Percentiles rank a stretch among this genome's conserved stretches.
phyloP scores from a whole-genome alignment of 2,113 vertebrate species.

The Xiphophorus couchianus region DNA sequence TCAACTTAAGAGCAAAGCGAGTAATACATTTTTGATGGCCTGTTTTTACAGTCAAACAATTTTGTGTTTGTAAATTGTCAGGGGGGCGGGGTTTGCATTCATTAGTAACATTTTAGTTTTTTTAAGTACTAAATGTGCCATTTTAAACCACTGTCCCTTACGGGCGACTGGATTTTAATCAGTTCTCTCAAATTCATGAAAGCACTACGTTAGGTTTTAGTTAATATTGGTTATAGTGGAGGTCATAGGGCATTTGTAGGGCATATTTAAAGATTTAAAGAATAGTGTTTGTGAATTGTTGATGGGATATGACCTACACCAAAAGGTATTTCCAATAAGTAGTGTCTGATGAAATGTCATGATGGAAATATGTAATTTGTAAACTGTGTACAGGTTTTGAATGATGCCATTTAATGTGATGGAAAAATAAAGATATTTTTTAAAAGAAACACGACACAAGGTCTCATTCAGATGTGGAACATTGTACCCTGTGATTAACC shows the following conservation, averaged over 20 bases:
- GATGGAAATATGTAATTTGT: conserved; percentile 73
- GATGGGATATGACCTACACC: conserved; percentile 50
- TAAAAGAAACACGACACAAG: conserved; percentile 51
- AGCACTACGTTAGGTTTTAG: conserved; percentile 50
- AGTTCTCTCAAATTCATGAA: conserved; percentile 46
- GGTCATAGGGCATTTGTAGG: conserved; percentile 12
- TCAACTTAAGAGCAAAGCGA: conserved; percentile 38
- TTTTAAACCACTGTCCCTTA: conserved; percentile 62
- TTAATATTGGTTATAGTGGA: conserved; percentile 24
- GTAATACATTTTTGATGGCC: conserved; percentile 41
- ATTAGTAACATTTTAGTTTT: conserved; percentile 78
- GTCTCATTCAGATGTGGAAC: neutral
- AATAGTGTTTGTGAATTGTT: neutral
- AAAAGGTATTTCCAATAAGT: conserved; percentile 43
- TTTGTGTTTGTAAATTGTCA: conserved; percentile 77
- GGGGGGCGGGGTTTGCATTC: conserved; percentile 76
- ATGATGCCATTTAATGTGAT: conserved; percentile 70
- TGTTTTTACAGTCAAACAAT: conserved; percentile 63
- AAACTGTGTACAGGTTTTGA: conserved; percentile 83
- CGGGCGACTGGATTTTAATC: conserved; percentile 57
- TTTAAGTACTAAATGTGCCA: conserved; percentile 65
- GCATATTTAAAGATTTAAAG: conserved; percentile 13
- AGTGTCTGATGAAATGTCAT: conserved; percentile 46
- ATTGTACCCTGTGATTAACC: neutral
- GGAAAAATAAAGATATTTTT: conserved; percentile 83